These are phyloP conservation scores for Macrocentrus cingulum DNA, from an alignment of 1,140 invertebrate genomes.

Conservation along the genomic window DNA sequence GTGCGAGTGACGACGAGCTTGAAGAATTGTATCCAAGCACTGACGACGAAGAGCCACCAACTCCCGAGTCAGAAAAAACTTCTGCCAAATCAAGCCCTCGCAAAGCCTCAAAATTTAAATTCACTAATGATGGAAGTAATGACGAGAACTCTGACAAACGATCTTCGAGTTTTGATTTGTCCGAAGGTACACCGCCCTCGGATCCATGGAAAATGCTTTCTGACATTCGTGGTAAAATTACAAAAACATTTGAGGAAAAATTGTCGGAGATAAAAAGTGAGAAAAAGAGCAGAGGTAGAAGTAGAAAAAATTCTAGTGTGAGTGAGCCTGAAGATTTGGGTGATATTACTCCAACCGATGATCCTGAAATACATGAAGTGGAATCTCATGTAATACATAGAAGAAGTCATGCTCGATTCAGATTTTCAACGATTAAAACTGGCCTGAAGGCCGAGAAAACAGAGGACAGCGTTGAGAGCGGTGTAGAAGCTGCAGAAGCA, in stretches of 20 bases:
- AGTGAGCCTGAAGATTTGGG: constrained; percentile 64
- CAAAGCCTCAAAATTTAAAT: constrained; percentile 39
- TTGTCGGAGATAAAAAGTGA: constrained; percentile 63
- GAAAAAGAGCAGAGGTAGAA: constrained; percentile 47
- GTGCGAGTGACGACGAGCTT: constrained; percentile 71
- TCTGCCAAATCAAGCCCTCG: constrained; percentile 40
- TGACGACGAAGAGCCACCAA: constrained; percentile 63
- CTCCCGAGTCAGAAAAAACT: constrained; percentile 54
- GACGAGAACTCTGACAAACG: constrained; percentile 49
- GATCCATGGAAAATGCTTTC: constrained; percentile 63
- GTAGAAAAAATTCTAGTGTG: constrained; percentile 61
- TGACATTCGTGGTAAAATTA: constrained; percentile 63
- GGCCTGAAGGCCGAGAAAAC: constrained; percentile 49
- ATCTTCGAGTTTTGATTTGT: constrained; percentile 54
- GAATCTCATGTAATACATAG: constrained; percentile 34
- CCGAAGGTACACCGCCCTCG: constrained; percentile 56
- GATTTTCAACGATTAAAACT: constrained; percentile 49
- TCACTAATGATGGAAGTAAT: constrained; percentile 33
- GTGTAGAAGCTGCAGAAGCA: constrained; percentile 60
- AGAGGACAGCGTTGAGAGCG: constrained; percentile 60
- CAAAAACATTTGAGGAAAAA: constrained; percentile 68
- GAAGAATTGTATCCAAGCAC: constrained; percentile 66
- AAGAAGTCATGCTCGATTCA: constrained; percentile 41
- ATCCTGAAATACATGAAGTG: constrained; percentile 43
- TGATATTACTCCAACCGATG: constrained; percentile 47